Base-by-base conservation (phyloP, 2,797 vertebrate species). In the Eptatretus atami region DNA sequence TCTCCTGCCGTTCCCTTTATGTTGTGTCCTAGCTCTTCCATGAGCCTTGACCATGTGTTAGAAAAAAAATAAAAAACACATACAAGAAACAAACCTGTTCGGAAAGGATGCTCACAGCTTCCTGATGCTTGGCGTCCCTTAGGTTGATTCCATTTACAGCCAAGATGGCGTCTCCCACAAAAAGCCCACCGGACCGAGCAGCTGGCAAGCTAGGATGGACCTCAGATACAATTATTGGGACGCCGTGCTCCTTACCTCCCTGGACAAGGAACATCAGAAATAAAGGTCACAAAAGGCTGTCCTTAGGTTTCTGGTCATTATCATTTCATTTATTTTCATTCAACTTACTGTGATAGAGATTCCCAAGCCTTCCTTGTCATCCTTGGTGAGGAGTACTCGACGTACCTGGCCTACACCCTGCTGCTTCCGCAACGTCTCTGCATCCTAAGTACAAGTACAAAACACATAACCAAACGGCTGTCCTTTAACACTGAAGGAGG, bases 231-330 rank as follows among this genome's bases (percentile, higher is more conserved):
- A 98, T 75, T 68, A 98, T 98, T 65, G 88, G 90, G 69, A 98
- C 90, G 1, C 90, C 90, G 6, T 98, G 90, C 67, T 98, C 90
- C 72, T 98, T 98, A 63, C 88, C 88, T 31, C 90, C 90, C 90
- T 94, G 72, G 53, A 6, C n/a, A 65, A 9, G 64, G 11, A 25
- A 61, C 57, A 61, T 44, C 3, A 44, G 19, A 19, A 19, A 19
- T 19, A 44, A n/a, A n/a, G 57, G 57, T 25, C 10, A n/a, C 9
- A 12, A 61, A 61, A n/a, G 11, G 57, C 3, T n/a, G 10, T n/a
- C 25, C 57, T 61, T 25, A n/a, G 10, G 11, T n/a, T 61, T 61
- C 57, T n/a, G 12, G 25, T n/a, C 25, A 25, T n/a, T 3, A n/a
- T 25, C 25, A 25, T 25, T 61, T 9, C 9, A n/a, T 44, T 44